phyloP scores from a whole-genome alignment of 2,113 vertebrate species.

The Herpetotheres cachinnans region DNA sequence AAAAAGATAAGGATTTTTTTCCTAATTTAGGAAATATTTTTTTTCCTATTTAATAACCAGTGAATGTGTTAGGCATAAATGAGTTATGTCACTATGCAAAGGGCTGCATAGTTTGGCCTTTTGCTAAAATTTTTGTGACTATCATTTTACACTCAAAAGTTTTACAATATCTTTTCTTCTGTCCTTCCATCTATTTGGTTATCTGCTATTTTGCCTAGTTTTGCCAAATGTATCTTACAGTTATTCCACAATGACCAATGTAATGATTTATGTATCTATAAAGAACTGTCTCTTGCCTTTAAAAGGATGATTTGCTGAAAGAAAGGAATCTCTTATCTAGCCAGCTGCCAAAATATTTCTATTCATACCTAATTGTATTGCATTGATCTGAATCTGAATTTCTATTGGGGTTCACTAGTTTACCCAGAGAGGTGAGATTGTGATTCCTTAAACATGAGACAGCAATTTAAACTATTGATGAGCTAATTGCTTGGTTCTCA shows the following conservation, averaged over 20 bases:
- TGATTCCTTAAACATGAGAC: background rate
- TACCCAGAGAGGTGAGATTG: background rate
- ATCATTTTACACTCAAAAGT: background rate
- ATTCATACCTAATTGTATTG: fast-evolving
- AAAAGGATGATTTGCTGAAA: background rate
- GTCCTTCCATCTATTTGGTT: background rate
- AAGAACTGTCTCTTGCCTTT: background rate
- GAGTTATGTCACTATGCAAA: background rate
- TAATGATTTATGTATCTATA: background rate
- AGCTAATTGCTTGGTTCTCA: background rate
- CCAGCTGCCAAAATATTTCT: background rate
- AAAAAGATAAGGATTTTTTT: background rate
- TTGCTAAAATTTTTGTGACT: background rate
- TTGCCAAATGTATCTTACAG: background rate
- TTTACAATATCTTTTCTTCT: background rate
- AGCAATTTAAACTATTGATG: background rate
- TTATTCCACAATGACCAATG: background rate
- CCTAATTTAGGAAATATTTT: too few species aligned
- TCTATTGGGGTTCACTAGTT: background rate
- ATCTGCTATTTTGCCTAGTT: background rate
- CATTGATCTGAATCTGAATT: background rate
- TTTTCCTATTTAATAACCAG: background rate
- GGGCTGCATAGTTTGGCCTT: background rate
- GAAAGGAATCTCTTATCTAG: background rate
- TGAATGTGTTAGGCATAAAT: background rate